Conservation (phyloP, 2,888 invertebrate genomes). For the Andricus quercusramuli region DNA sequence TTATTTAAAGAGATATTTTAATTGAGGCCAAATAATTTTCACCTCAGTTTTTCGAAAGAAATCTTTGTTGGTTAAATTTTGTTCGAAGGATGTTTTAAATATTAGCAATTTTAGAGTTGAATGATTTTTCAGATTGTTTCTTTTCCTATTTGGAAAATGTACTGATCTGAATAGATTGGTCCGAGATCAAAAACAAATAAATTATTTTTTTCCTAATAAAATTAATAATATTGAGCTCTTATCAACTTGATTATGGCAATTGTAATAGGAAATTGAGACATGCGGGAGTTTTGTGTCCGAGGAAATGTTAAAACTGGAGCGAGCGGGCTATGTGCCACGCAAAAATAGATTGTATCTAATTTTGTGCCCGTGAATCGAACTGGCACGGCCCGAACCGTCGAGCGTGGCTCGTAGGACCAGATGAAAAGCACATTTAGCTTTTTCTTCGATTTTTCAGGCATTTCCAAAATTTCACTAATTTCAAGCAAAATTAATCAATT, state of each 20-base stretch:
- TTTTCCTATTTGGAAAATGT: too few species aligned
- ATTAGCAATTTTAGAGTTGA: too few species aligned
- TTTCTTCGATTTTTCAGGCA: not conserved
- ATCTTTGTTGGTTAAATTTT: too few species aligned
- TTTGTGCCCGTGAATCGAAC: conserved; percentile 76
- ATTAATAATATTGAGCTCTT: too few species aligned
- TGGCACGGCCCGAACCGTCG: conserved; percentile 59
- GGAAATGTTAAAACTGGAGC: conserved; percentile 71
- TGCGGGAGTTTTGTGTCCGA: conserved; percentile 57
- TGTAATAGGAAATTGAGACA: conserved; percentile 47
- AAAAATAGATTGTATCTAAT: conserved; percentile 78
- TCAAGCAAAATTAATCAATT: not conserved
- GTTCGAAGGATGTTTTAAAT: too few species aligned
- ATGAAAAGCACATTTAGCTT: conserved; percentile 1
- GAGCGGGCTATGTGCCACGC: conserved; percentile 66
- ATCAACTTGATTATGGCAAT: conserved; percentile 14
- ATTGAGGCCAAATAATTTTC: too few species aligned
- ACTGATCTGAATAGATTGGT: too few species aligned
- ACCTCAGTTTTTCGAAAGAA: too few species aligned
- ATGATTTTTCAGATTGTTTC: too few species aligned
- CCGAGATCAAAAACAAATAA: too few species aligned
- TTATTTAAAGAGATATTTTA: too few species aligned
- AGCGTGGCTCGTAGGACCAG: not conserved
- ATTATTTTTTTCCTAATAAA: too few species aligned
- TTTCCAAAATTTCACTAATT: not conserved